A percentile compares a stretch with the other conserved stretches of the same genome.
Conservation (phyloP, 2,797 vertebrate species). For the Scarus forsteni region DNA sequence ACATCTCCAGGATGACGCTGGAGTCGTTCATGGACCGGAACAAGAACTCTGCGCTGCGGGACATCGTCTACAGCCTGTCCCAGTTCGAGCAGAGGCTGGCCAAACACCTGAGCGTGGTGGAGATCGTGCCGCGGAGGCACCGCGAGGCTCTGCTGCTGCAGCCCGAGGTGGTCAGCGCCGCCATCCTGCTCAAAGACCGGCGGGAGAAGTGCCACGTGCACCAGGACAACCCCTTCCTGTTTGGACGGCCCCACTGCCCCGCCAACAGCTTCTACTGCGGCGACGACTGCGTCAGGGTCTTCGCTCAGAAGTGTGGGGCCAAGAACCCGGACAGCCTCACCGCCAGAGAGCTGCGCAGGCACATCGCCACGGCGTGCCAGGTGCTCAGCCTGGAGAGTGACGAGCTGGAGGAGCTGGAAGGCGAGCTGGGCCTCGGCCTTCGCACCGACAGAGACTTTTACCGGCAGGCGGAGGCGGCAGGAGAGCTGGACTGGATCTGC, state of each 20-base stretch:
- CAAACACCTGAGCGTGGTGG: slow-evolving; percentile 1
- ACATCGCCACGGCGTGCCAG: background rate
- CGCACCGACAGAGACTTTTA: slow-evolving; percentile 37
- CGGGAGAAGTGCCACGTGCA: background rate
- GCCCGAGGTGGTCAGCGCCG: slow-evolving; percentile 5
- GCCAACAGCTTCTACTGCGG: background rate
- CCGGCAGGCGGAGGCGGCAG: slow-evolving; percentile 31
- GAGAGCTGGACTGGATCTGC: slow-evolving; percentile 40
- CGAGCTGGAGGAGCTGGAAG: background rate
- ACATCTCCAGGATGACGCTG: slow-evolving; percentile 6
- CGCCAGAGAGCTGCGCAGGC: slow-evolving; percentile 1
- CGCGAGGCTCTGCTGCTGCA: background rate
- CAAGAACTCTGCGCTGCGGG: background rate
- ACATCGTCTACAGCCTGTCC: background rate
- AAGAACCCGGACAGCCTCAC: background rate
- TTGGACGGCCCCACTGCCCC: background rate
- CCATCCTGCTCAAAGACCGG: background rate
- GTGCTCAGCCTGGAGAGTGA: background rate
- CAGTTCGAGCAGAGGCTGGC: background rate
- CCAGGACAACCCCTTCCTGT: slow-evolving; percentile 5
- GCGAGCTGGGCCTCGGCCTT: background rate
- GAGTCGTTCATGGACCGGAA: background rate
- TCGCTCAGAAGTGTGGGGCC: background rate
- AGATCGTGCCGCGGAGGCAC: background rate
- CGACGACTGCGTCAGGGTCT: background rate